Conservation (phyloP, 1,140 invertebrate species). For the Drosophila pruinosa region DNA sequence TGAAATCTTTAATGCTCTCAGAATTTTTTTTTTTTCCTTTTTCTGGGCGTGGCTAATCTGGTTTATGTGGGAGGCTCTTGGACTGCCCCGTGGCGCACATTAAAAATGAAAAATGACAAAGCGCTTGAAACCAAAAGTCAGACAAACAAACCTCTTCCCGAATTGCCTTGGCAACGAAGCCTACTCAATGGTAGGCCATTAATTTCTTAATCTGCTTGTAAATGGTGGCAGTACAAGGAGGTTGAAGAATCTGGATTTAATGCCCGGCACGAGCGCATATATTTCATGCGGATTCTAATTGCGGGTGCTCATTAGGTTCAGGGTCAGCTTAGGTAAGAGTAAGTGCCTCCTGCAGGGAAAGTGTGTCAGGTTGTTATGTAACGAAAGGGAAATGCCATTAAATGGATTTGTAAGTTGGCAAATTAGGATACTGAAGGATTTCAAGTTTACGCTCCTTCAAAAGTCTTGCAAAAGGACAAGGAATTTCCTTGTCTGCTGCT, state of each 20-base stretch:
- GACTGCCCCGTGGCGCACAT: slow-evolving; percentile 13
- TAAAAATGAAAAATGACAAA: slow-evolving; percentile 38
- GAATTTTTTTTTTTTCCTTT: not conserved
- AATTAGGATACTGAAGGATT: not conserved
- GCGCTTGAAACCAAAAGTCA: slow-evolving; percentile 17
- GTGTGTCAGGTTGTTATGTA: not conserved
- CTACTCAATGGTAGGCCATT: slow-evolving; percentile 15
- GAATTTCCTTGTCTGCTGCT: not conserved
- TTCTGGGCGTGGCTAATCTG: not conserved
- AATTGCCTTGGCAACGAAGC: not conserved
- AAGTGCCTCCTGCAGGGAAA: not conserved
- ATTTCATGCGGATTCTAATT: slow-evolving; percentile 24
- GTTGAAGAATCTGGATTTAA: not conserved
- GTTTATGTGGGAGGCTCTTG: not conserved
- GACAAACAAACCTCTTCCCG: not conserved
- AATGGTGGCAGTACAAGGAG: not conserved
- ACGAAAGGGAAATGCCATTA: not conserved
- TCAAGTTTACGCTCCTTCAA: not conserved
- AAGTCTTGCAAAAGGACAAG: not conserved
- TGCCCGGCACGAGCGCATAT: slow-evolving; percentile 1
- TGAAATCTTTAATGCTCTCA: not conserved
- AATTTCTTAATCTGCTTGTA: slow-evolving; percentile 39
- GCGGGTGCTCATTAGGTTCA: slow-evolving; percentile 18
- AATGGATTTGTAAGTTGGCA: not conserved
- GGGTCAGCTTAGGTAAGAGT: not conserved